Base-by-base conservation (phyloP, 2,888 invertebrate species). In the Thereva unica region DNA sequence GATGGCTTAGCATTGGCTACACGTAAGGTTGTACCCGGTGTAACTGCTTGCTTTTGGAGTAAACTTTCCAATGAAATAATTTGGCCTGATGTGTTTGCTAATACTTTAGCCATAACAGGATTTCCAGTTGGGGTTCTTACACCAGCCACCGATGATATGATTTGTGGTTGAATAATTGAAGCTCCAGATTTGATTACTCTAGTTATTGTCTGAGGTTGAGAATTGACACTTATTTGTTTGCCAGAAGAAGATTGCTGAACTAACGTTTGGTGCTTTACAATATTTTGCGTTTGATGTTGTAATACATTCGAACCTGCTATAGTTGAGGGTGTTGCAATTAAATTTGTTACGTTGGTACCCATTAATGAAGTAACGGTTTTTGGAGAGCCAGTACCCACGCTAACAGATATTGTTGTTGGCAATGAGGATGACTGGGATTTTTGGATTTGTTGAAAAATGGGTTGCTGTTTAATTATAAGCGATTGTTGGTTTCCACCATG, bases 81-180 rank as follows among this genome's bases (percentile, higher is more conserved):
- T 61, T 81, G 79, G 0, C 78, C 78, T 2, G 76, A 86, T 52
- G 89, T 86, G 76, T 88, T 90, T 5, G 90, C 89, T 35, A 91
- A 80, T 12, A 91, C 85, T 77, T 90, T 90, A 0, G 90, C 90
- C 45, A 90, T 85, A 38, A 90, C 85, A 4, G 87, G 87, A 41
- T 71, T 72, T 34, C 66, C 69, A 6, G 66, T 54, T 54, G 71
- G 71, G 5, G 72, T 67, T 35, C 71, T 63, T 4, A 71, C 53
- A 5, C 71, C 71, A 9, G 68, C 61, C 8, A 42, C 52, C 7
- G 68, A 49, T n/a, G 67, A 44, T 57, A 66, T 9, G 5, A 64
- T 44, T 47, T 68, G 57, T 1, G 71, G 52, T 34, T 67, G 67
- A 37, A 69, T 61, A 12, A 69, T 67, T 12, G 68, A 59, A 5